Percentiles rank a stretch among this genome's conserved stretches.
Evolutionary conservation across 2,888 invertebrate genomes (phyloP).

Genomic region (Trachelus stipa): DNA sequence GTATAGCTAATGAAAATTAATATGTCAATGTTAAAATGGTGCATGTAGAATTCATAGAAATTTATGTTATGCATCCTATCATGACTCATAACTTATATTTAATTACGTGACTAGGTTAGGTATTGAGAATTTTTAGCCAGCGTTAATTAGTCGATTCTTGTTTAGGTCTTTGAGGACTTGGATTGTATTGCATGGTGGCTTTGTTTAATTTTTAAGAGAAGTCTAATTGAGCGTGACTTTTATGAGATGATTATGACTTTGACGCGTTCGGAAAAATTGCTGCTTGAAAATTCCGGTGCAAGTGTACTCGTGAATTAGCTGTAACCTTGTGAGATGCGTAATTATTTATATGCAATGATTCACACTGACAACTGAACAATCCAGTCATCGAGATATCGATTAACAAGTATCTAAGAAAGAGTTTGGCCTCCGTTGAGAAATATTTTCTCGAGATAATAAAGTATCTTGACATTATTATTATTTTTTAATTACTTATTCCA

Average conservation of each 20-base stretch:
- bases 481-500: neutral
- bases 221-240: neutral
- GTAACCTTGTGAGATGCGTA: neutral
- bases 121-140: neutral
- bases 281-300: neutral
- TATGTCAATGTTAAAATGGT: neutral
- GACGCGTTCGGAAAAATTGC: neutral
- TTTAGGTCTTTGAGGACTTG: neutral
- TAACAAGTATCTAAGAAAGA: neutral
- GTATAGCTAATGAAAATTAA: neutral
- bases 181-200: neutral
- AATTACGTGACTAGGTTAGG: neutral
- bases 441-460: neutral
- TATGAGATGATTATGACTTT: neutral
- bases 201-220: neutral
- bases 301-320: neutral
- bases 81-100: neutral
- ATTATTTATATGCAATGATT: neutral
- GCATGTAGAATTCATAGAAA: neutral
- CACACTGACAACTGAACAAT: neutral
- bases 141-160: neutral
- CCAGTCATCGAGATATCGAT: neutral
- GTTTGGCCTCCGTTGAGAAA: neutral
- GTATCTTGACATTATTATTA: too few species aligned
- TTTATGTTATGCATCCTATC: neutral